A percentile compares a stretch with the other conserved stretches of the same genome.
Evolutionary conservation across 2,797 vertebrate genomes (phyloP).

Genomic region (Lateolabrax maculatus): DNA sequence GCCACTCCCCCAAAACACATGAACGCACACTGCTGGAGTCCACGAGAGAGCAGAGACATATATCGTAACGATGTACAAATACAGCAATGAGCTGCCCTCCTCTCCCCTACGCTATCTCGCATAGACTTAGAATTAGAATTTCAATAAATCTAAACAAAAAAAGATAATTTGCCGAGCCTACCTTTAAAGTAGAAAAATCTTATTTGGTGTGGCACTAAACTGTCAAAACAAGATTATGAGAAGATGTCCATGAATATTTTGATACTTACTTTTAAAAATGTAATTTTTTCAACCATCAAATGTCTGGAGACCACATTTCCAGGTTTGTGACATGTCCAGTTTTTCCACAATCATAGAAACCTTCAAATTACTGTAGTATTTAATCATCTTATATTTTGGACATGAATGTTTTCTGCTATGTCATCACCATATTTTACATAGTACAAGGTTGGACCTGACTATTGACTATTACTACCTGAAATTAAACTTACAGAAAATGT

Average conservation of each 20-base stretch:
- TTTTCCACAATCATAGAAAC: neutral
- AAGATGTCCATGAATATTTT: neutral
- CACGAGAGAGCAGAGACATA: too few species aligned
- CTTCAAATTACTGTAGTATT: neutral
- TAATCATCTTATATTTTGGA: neutral
- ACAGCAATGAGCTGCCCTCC: too few species aligned
- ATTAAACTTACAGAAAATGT: neutral
- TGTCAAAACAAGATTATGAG: neutral
- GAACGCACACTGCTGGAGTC: too few species aligned
- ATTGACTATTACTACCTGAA: too few species aligned
- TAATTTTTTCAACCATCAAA: neutral
- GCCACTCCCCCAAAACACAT: too few species aligned
- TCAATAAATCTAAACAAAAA: too few species aligned
- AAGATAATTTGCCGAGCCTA: too few species aligned
- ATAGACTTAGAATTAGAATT: too few species aligned
- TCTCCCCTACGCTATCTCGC: too few species aligned
- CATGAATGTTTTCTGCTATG: neutral
- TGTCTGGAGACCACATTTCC: neutral
- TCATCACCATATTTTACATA: neutral
- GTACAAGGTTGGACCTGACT: neutral
- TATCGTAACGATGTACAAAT: too few species aligned
- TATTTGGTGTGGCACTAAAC: neutral
- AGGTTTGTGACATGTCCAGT: conserved; percentile 1
- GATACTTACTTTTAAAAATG: neutral
- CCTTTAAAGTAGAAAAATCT: neutral